phyloP scores from a whole-genome alignment of 2,113 vertebrate genomes.

The Amblyornis subalaris region DNA sequence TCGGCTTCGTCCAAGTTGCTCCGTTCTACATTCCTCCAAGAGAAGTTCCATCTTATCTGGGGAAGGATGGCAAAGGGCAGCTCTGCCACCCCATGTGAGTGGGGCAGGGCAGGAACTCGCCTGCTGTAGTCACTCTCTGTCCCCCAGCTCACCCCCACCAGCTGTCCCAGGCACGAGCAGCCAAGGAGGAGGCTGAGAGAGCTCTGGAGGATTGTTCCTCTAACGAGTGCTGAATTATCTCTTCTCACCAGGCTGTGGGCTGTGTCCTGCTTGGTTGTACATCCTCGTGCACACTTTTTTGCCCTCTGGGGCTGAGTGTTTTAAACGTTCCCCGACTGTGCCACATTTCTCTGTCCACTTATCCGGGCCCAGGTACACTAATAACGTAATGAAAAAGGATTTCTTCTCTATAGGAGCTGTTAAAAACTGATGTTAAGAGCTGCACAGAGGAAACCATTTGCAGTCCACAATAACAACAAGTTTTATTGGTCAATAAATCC shows the following conservation, averaged over 20 bases:
- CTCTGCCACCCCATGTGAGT: background rate
- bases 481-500: constrained; percentile 63
- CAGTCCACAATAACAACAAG: constrained; percentile 44
- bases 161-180: constrained; percentile 52
- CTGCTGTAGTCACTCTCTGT: constrained; percentile 48
- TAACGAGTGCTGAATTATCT: background rate
- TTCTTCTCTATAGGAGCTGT: constrained; percentile 17
- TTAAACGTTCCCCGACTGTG: background rate
- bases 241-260: constrained; percentile 20
- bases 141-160: constrained; percentile 18
- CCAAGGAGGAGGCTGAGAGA: constrained; percentile 15
- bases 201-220: constrained; percentile 48
- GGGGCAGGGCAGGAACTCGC: constrained; percentile 39
- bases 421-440: constrained; percentile 48
- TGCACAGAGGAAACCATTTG: constrained; percentile 44
- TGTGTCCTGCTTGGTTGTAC: constrained; percentile 24
- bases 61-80: constrained; percentile 35
- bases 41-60: constrained; percentile 38
- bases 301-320: background rate
- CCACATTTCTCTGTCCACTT: constrained; percentile 59
- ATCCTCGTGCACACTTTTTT: background rate
- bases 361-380: constrained; percentile 11
- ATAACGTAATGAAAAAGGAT: constrained; percentile 45
- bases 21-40: constrained; percentile 27
- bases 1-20: constrained; percentile 34